Conservation (phyloP, 2,888 invertebrate species). For the Drosophila picticornis region DNA sequence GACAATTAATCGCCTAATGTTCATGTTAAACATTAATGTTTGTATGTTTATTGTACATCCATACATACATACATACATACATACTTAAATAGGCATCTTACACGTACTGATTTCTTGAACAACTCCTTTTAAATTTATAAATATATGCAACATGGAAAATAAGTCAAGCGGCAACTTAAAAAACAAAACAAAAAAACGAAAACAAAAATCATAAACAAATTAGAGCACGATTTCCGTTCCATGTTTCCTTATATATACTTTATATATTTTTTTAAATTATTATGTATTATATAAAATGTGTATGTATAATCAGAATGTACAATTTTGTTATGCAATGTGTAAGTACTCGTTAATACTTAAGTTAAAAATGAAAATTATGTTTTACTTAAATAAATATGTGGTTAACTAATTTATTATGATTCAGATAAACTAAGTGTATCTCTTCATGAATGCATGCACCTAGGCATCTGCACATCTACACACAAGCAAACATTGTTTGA, state of each 20-base stretch:
- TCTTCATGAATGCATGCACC: neutral
- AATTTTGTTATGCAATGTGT: slow-evolving; percentile 78
- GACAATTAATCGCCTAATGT: slow-evolving; percentile 9
- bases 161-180: slow-evolving; percentile 21
- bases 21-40: slow-evolving; percentile 4
- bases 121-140: slow-evolving; percentile 2
- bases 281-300: slow-evolving; percentile 51
- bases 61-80: neutral
- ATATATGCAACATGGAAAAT: slow-evolving; percentile 27
- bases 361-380: slow-evolving; percentile 39
- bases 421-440: slow-evolving; percentile 17
- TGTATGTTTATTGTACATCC: slow-evolving; percentile 9
- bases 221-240: slow-evolving; percentile 58
- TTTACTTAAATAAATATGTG: slow-evolving; percentile 61
- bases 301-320: slow-evolving; percentile 62
- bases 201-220: slow-evolving; percentile 15
- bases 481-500: slow-evolving; percentile 37
- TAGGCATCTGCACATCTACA: too few species aligned
- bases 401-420: slow-evolving; percentile 70
- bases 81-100: slow-evolving; percentile 11
- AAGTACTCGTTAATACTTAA: slow-evolving; percentile 64
- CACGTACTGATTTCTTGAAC: slow-evolving; percentile 40
- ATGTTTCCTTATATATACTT: slow-evolving; percentile 30
- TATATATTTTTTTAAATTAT: slow-evolving; percentile 53
- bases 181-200: slow-evolving; percentile 3